Evolutionary conservation across 2,888 invertebrate species (phyloP), one percentile per base, ranked within the genome.

Genomic region (Blastobasis adustella): DNA sequence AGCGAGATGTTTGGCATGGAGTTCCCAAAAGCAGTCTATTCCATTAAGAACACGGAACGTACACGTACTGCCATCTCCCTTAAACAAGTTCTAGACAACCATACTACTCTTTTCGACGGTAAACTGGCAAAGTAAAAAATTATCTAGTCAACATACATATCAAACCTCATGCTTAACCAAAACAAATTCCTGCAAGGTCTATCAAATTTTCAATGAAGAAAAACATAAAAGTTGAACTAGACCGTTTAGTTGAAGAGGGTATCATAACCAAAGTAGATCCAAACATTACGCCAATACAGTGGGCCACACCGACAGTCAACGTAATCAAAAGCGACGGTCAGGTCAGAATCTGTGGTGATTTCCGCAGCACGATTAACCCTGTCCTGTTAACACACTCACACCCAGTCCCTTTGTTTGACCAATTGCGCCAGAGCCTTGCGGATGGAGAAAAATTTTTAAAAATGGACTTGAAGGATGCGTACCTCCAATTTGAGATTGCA

Each of bases 21-120:
- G 9, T 55, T 52, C 39, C 53, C 53, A 9, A 50, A 51, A n/a
- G 36, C 46, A 5, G 54, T 51, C n/a, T 49, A 54, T 10, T 51
- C 51, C 2, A 45, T 51, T 10, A 55, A 52, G 43, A 9, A 3
- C 4, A 36, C 23, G 10, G 7, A n/a, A 7, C 7, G 8, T 43
- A 1, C 4, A 36, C 10, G 8, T 10, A n/a, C 7, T 4, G 9
- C 43, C 1, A 37, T 8, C n/a, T 49, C 50, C 7, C 45, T 50
- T 7, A 37, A 50, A 49, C 45, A 50, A 40, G 40, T 50, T 6
- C 36, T 50, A 39, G 44, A 46, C 10, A 50, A 46, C n/a, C 46
- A 51, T 38, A 10, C 23, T 10, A 8, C 45, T 36, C 47, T 51
- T 23, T 53, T 55, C n/a, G 49, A 55, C 43, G 46, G 43, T 38